Base-by-base conservation (phyloP, 2,797 vertebrate genomes). In the Myotis pilosus region DNA sequence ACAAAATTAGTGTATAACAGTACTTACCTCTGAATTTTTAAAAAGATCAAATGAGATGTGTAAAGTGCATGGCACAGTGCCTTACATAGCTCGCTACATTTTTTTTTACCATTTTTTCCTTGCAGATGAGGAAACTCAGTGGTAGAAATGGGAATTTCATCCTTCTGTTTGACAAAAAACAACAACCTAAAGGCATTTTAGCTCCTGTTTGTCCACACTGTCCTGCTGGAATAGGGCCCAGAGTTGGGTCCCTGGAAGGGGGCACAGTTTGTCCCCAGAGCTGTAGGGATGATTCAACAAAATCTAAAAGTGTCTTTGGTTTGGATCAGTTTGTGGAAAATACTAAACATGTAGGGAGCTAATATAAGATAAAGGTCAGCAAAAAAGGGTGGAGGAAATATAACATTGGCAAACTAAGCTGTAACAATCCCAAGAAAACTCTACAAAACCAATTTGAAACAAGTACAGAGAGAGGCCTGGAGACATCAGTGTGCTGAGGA, bases 301-400 rank as follows among this genome's bases (percentile, higher is more conserved):
- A 83, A 6, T 41, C 15, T 66, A 71, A 83, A 83, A 53, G 33
- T 25, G 23, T 57, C 36, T 23, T 64, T 30, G 8, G 17, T 53
- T 91, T 72, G 51, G 30, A 91, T 69, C n/a, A 80, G 9, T 84
- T 53, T 80, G n/a, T 82, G 55, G 25, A 78, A 72, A 92, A 83
- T 8, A 75, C 55, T 41, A 91, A 87, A 41, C 22, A 10, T 36
- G 16, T 9, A 91, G 16, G 57, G 30, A 68, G 7, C 75, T 38
- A 55, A 89, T 16, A 69, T 13, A 20, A 72, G 19, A 68, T 22
- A 68, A 44, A 74, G 25, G 74, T 62, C 33, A 80, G 33, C 30
- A 60, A 49, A 60, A 81, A 64, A 64, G 60, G 60, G 30, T 30
- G 44, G 72, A 47, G 30, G 72, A 47, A 17, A 17, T 66, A 20